Conservation (phyloP, 2,113 vertebrate species). For the Gallinago undulata region DNA sequence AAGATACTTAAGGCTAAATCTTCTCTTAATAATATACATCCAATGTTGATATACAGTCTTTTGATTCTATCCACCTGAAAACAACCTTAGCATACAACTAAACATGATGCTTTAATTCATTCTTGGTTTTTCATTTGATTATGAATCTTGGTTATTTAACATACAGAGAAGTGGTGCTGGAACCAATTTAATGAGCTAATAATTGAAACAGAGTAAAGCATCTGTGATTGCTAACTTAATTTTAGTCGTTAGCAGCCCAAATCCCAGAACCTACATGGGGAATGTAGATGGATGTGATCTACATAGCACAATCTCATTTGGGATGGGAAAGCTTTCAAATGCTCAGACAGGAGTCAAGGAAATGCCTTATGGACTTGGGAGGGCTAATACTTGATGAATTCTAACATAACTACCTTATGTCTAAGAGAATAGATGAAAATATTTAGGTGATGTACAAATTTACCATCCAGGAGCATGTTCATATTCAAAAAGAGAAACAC, state of each 20-base stretch:
- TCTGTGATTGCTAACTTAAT: neutral
- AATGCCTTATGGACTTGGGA: neutral
- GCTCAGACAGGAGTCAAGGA: neutral
- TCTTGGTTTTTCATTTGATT: neutral
- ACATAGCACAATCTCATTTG: neutral
- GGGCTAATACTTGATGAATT: neutral
- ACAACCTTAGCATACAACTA: neutral
- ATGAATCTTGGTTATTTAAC: neutral
- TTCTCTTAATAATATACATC: neutral
- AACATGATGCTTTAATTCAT: fast-evolving
- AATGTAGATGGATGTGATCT: neutral
- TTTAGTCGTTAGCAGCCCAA: neutral
- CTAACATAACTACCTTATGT: neutral
- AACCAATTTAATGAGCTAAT: neutral
- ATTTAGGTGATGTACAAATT: neutral
- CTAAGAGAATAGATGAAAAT: neutral
- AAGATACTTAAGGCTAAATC: neutral
- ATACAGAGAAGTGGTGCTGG: neutral
- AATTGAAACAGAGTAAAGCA: neutral
- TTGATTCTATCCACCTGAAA: neutral
- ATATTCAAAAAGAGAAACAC: neutral
- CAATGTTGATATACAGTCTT: neutral
- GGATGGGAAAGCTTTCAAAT: neutral
- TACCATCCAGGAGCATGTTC: neutral
- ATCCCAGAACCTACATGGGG: neutral